These are phyloP conservation scores for Apotomis capreana DNA, from an alignment of 2,888 invertebrate species.

Conservation along the genomic window DNA sequence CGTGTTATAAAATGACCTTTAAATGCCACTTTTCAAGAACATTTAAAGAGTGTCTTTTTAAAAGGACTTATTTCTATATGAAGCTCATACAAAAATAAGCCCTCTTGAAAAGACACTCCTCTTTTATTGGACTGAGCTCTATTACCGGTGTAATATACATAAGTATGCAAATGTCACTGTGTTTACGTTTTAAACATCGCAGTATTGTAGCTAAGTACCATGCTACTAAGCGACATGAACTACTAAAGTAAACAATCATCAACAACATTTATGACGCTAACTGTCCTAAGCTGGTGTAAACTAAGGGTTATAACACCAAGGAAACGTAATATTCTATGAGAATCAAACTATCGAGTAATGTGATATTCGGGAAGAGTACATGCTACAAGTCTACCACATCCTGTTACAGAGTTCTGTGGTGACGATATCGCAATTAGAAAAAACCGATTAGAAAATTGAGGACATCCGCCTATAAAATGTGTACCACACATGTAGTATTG, in stretches of 20 bases:
- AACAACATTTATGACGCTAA: background rate
- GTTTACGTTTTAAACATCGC: no score
- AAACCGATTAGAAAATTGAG: conserved; percentile 20
- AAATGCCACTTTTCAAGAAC: no score
- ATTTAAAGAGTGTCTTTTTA: no score
- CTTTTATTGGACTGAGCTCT: no score
- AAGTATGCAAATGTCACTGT: no score
- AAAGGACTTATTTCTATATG: no score
- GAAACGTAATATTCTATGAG: conserved; percentile 26
- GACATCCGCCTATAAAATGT: conserved; percentile 31
- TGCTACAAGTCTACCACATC: conserved; percentile 54
- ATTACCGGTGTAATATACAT: no score
- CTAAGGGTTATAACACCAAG: background rate
- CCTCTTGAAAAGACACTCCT: no score
- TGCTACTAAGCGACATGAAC: no score
- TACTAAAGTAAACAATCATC: background rate
- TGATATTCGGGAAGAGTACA: conserved; percentile 27
- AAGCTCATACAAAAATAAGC: no score
- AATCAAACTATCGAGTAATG: conserved; percentile 27
- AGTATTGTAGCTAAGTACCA: no score
- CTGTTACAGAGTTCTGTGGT: conserved; percentile 55
- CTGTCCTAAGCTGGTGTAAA: background rate
- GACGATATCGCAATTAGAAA: conserved; percentile 31
- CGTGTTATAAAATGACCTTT: no score
- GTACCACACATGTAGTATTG: conserved; percentile 17